These are phyloP conservation scores for Heliconius hermathena DNA, from an alignment of 1,140 invertebrate genomes.

Conservation along the genomic window DNA sequence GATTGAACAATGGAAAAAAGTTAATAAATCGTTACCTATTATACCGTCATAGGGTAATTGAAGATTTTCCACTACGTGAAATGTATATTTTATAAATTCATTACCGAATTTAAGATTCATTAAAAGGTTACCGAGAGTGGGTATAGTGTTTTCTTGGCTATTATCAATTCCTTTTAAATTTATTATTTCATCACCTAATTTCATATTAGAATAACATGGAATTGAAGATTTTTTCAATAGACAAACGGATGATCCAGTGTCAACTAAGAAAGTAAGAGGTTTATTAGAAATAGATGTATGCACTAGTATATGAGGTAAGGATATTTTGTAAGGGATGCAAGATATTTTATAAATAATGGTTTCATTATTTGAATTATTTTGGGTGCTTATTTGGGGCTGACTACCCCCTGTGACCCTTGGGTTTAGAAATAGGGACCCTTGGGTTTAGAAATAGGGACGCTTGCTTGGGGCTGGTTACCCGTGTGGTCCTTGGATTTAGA, in stretches of 20 bases:
- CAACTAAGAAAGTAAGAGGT: background rate
- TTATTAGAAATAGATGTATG: background rate
- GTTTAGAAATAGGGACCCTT: background rate
- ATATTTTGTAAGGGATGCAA: background rate
- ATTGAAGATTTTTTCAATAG: background rate
- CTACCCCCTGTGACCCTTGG: no score
- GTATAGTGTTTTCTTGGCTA: slow-evolving; percentile 34
- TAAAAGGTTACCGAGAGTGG: no score
- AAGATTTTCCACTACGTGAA: slow-evolving; percentile 43
- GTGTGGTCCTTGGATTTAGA: no score
- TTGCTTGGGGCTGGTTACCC: background rate
- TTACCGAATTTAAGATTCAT: no score
- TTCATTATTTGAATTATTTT: background rate
- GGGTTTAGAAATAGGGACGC: no score
- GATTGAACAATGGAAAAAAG: slow-evolving; percentile 27
- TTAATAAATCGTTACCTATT: slow-evolving; percentile 41
- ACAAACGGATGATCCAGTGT: background rate
- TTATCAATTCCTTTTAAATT: background rate
- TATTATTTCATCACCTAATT: background rate
- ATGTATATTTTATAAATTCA: slow-evolving; percentile 22
- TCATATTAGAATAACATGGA: background rate
- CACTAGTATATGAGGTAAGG: background rate
- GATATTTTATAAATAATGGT: background rate
- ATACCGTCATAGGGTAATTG: slow-evolving; percentile 43
- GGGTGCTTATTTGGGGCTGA: no score